Percentiles rank a stretch among this genome's conserved stretches.
phyloP scores from a whole-genome alignment of 2,113 vertebrate species.

The Ammospiza caudacuta region DNA sequence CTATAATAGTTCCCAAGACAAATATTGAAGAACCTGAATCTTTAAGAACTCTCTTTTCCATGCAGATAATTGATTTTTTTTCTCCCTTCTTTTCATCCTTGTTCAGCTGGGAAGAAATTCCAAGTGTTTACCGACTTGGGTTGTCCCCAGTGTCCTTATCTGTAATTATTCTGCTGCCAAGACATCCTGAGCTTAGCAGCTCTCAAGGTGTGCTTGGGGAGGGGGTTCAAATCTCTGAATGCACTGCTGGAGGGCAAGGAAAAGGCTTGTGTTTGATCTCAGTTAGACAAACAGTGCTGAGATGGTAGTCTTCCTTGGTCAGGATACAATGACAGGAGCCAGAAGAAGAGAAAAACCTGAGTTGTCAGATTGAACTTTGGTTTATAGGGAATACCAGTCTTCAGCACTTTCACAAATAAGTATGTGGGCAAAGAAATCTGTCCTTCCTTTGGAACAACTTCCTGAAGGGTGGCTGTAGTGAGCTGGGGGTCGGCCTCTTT shows the following conservation, averaged over 20 bases:
- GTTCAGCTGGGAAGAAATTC: background rate
- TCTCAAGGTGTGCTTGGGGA: background rate
- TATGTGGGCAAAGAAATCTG: background rate
- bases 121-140: background rate
- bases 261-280: background rate
- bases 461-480: too few relatives aligned
- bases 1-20: background rate
- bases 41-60: background rate
- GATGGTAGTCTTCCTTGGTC: background rate
- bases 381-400: background rate
- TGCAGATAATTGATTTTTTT: background rate
- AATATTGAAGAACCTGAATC: background rate
- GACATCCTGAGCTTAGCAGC: background rate
- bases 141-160: background rate
- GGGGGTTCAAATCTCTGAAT: background rate
- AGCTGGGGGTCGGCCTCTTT: too few relatives aligned
- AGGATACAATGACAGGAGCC: background rate
- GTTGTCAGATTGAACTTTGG: background rate
- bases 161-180: background rate
- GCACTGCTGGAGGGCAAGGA: background rate
- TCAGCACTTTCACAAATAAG: background rate
- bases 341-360: background rate
- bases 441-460: background rate
- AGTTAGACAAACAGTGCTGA: background rate
- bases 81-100: background rate